Evolutionary conservation across 2,888 invertebrate species (phyloP).

Genomic region (Eudasyphora cyanicolor): DNA sequence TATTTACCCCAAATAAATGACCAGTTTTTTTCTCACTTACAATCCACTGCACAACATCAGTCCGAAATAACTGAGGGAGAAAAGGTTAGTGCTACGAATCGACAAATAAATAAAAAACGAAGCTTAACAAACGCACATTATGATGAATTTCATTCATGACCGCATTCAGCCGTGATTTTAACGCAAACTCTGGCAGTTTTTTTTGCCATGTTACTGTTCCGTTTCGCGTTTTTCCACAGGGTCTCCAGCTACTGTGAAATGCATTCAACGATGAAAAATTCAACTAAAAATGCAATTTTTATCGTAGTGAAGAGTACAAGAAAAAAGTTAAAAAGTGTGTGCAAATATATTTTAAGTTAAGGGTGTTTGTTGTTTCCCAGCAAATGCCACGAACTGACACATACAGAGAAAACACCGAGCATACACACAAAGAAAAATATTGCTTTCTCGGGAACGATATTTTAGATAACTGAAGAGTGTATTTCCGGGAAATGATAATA

Average conservation of each 20-base stretch:
- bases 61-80: constrained; percentile 22
- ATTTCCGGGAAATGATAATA: no score
- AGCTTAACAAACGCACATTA: constrained; percentile 41
- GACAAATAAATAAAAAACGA: constrained; percentile 14
- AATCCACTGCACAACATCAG: not conserved
- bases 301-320: not conserved
- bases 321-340: not conserved
- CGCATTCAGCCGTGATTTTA: constrained; percentile 50
- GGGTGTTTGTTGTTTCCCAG: not conserved
- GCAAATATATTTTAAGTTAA: not conserved
- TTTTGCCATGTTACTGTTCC: constrained; percentile 23
- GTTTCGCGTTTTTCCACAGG: constrained; percentile 17
- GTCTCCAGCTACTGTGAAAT: constrained; percentile 44
- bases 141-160: constrained; percentile 62
- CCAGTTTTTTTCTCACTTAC: constrained; percentile 37
- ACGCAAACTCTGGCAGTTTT: constrained; percentile 44
- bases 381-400: not conserved
- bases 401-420: no score
- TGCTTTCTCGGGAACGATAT: no score
- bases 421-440: no score
- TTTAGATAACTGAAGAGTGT: no score
- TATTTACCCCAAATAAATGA: constrained; percentile 58
- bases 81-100: constrained; percentile 23
- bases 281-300: constrained; percentile 36
- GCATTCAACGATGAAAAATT: constrained; percentile 58